These are phyloP conservation scores for Rutpela maculata DNA, from an alignment of 2,888 invertebrate genomes.

Conservation along the genomic window DNA sequence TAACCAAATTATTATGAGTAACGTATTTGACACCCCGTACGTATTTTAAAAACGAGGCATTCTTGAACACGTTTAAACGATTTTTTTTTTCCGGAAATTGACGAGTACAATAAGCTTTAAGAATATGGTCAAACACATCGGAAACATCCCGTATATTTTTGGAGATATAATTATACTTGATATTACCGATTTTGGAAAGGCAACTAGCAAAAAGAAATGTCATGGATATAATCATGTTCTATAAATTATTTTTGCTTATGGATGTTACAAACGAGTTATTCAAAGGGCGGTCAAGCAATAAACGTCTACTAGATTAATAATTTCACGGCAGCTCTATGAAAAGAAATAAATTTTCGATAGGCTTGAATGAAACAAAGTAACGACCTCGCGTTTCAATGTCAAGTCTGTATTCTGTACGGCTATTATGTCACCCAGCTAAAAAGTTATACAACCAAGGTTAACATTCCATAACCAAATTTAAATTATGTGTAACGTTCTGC, in stretches of 20 bases:
- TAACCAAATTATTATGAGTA: no score
- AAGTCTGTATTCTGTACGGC: constrained; percentile 7
- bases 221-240: not conserved
- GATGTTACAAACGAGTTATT: not conserved
- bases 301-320: constrained; percentile 4
- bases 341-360: constrained; percentile 7
- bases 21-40: no score
- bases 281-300: not conserved
- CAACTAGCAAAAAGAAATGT: no score
- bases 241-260: not conserved
- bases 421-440: constrained; percentile 35
- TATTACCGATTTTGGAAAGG: no score
- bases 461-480: constrained; percentile 32
- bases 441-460: constrained; percentile 33
- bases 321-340: not conserved
- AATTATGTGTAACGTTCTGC: constrained; percentile 32
- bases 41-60: no score
- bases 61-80: no score
- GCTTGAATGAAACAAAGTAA: constrained; percentile 25
- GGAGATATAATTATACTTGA: no score
- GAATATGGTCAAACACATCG: no score
- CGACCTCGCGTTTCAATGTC: constrained; percentile 30
- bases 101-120: no score
- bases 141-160: no score
- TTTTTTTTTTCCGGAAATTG: no score